These are phyloP conservation scores for Hyla sarda DNA, from an alignment of 2,113 vertebrate genomes.

Conservation along the genomic window DNA sequence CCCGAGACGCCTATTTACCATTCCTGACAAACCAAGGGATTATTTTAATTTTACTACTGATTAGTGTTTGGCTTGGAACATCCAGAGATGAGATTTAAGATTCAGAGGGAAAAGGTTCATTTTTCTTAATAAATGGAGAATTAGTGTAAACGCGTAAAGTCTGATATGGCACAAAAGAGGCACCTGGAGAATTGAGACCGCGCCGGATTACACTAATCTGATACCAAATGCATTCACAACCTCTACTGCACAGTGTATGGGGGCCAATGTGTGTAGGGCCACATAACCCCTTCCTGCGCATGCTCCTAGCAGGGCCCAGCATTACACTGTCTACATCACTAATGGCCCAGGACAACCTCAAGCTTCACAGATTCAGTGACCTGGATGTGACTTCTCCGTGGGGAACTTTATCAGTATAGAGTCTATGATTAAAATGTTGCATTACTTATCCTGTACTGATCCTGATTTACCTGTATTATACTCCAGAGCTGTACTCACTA, in stretches of 20 bases:
- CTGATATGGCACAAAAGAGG: background rate
- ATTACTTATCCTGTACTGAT: too few relatives aligned
- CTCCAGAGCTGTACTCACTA: too few relatives aligned
- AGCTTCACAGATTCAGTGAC: too few relatives aligned
- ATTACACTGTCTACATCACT: too few relatives aligned
- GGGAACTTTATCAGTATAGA: too few relatives aligned
- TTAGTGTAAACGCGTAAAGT: background rate
- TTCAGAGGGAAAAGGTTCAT: background rate
- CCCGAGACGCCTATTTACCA: background rate
- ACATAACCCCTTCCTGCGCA: too few relatives aligned
- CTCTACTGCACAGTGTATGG: background rate
- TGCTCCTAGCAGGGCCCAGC: too few relatives aligned
- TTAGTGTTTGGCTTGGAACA: constrained; percentile 17
- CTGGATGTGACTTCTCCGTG: too few relatives aligned
- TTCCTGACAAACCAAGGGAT: background rate
- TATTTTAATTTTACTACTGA: constrained; percentile 4
- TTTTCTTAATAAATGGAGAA: background rate
- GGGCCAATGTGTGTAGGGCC: too few relatives aligned
- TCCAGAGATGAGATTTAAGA: constrained; percentile 14
- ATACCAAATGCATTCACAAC: background rate
- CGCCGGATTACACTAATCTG: background rate
- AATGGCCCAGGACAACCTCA: too few relatives aligned
- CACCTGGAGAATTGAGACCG: background rate
- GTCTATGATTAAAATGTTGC: too few relatives aligned
- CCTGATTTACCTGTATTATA: too few relatives aligned